phyloP scores from a whole-genome alignment of 2,113 vertebrate genomes.

The Corvus hawaiiensis region DNA sequence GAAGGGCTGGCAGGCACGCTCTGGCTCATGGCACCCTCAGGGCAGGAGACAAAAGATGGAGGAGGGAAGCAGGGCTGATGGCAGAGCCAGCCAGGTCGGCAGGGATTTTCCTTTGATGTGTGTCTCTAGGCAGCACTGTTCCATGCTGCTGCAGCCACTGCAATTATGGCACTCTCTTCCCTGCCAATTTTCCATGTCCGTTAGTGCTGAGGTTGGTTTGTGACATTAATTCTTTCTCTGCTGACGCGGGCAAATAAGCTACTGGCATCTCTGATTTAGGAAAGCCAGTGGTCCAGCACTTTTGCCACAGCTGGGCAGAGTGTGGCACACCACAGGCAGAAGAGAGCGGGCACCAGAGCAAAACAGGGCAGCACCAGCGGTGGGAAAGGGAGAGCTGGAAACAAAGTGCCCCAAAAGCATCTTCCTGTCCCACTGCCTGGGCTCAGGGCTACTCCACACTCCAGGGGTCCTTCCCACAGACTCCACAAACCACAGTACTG shows the following conservation, averaged over 20 bases:
- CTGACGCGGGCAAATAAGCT: neutral
- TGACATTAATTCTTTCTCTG: neutral
- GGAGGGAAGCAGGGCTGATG: neutral
- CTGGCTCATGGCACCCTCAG: neutral
- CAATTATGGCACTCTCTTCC: neutral
- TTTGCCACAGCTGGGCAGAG: neutral
- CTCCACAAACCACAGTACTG: neutral
- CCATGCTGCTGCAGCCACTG: neutral
- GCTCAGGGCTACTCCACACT: neutral
- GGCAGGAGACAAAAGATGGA: neutral
- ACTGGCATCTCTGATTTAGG: neutral
- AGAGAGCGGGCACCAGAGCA: rapidly evolving
- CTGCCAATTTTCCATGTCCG: neutral
- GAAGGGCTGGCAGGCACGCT: neutral
- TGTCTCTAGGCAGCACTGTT: neutral
- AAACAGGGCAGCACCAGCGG: neutral
- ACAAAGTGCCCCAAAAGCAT: neutral
- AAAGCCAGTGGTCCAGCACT: neutral
- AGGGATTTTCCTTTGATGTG: slow-evolving; percentile 6
- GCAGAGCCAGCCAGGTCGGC: neutral
- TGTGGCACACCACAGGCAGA: neutral
- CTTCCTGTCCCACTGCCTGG: neutral
- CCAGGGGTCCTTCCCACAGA: neutral
- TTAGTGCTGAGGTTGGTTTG: neutral
- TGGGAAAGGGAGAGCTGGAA: neutral